Conservation (phyloP, 2,113 vertebrate species). For the Natator depressus region DNA sequence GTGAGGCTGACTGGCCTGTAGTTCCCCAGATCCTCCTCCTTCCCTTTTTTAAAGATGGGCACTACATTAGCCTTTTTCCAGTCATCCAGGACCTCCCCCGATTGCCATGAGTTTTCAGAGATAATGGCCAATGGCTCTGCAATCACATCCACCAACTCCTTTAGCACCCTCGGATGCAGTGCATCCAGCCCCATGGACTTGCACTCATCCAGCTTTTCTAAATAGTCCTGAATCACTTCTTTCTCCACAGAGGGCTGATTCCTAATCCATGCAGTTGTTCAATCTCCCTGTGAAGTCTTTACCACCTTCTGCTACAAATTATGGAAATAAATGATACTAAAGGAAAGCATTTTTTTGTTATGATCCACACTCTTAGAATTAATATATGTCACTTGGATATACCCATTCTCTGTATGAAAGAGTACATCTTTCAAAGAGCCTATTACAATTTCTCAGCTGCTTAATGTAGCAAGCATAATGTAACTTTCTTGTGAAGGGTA, state of each 20-base stretch:
- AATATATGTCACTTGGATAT: neutral
- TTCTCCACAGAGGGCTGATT: neutral
- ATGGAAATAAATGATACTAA: neutral
- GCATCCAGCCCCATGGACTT: no score
- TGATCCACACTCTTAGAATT: neutral
- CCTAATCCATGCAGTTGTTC: neutral
- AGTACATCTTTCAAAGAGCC: neutral
- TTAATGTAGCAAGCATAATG: neutral
- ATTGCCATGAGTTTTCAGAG: no score
- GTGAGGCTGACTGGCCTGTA: no score
- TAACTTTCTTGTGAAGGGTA: rapidly evolving
- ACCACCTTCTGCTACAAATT: neutral
- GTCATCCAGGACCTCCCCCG: no score
- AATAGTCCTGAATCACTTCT: no score
- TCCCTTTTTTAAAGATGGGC: no score
- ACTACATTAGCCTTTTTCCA: no score
- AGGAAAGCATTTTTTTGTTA: neutral
- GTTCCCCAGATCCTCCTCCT: no score
- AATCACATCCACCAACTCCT: no score
- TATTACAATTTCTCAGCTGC: neutral
- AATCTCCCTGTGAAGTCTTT: neutral
- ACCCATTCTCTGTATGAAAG: neutral
- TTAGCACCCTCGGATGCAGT: no score
- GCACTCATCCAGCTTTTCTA: no score
- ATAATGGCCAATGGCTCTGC: no score